Evolutionary conservation across 2,888 invertebrate species (phyloP), one percentile per base, ranked within the genome.

Genomic region (Micoletzkya japonica): DNA sequence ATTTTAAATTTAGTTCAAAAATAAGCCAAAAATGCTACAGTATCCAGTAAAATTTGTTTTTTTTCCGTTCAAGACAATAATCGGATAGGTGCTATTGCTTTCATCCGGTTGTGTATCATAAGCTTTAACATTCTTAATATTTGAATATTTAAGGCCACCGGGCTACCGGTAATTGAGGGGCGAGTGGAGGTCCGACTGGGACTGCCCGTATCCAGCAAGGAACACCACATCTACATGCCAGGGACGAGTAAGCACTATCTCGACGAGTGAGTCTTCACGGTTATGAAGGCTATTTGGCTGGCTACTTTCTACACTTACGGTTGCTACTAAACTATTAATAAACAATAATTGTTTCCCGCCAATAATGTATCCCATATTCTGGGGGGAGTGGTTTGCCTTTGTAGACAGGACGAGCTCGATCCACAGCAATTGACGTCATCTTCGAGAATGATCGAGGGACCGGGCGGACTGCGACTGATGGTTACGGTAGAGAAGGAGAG

Each of bases 401-500:
- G n/a, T n/a, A n/a, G n/a, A n/a, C n/a, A n/a, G n/a, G n/a, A n/a
- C n/a, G n/a, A n/a, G n/a, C n/a, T n/a, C n/a, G n/a, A n/a, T n/a
- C n/a, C n/a, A n/a, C n/a, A n/a, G n/a, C n/a, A n/a, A n/a, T n/a
- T n/a, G n/a, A 44, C 63, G 4, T 63, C 58, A 0, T 24, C 60
- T 4, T 61, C 70, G 24, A 56, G 66, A 24, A 74, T 72, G 44
- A 75, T 75, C 34, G 69, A 74, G 52, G 74, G 74, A 26, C 72
- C 72, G 20, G 68, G 72, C n/a, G 76, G 76, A 6, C 44, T 76
- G 28, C 59, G 60, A 52, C 28, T 76, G 63, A 60, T 76, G 39
- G 74, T 76, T 7, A 71, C 74, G 17, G 74, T 76, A 6, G 74
- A 74, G 60, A 71, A 71, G 50, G 67, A 70, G n/a, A 66, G 57